Conservation (phyloP, 2,888 invertebrate genomes). For the Creontiades dilutus region DNA sequence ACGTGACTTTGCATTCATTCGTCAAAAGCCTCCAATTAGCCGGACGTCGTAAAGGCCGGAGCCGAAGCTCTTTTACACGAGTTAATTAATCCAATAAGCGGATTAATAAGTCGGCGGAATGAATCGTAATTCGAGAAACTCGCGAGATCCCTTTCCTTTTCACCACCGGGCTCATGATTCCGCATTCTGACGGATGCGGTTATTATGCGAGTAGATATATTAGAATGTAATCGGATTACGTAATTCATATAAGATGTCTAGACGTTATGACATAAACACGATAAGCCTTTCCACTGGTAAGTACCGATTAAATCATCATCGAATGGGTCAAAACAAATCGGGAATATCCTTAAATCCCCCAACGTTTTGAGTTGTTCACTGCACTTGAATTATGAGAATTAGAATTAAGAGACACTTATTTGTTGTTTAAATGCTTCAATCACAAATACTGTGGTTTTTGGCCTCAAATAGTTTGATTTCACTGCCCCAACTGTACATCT, state of each 20-base stretch:
- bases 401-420: no score
- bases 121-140: conserved; percentile 38
- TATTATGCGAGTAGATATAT: not conserved
- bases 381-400: no score
- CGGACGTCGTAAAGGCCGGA: not conserved
- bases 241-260: not conserved
- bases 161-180: not conserved
- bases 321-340: no score
- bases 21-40: conserved; percentile 17
- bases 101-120: conserved; percentile 12
- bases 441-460: no score
- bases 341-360: no score
- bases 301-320: no score
- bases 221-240: not conserved
- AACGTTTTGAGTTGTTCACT: no score
- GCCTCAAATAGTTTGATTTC: no score
- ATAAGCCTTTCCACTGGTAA: no score
- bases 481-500: no score
- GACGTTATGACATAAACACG: not conserved
- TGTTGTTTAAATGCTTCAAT: no score
- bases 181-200: not conserved
- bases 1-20: not conserved
- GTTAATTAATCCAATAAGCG: conserved; percentile 36
- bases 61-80: not conserved
- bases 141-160: not conserved